phyloP scores from a whole-genome alignment of 2,888 invertebrate species.

The Idaea dimidiata region DNA sequence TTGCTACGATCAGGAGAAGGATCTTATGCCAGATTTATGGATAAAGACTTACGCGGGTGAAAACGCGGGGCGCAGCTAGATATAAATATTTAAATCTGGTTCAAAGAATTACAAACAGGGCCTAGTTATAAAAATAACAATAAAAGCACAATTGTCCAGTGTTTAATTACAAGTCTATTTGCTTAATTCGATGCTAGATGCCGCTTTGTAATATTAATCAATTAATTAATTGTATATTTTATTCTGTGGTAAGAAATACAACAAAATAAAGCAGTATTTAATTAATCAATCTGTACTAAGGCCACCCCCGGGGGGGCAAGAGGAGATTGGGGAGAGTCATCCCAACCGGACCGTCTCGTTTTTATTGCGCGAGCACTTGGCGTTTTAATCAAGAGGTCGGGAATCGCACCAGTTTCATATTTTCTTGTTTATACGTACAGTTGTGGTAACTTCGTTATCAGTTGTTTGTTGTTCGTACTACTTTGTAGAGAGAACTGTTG shows the following conservation, averaged over 20 bases:
- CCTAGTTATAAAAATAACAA: too few relatives aligned
- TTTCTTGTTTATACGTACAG: slow-evolving; percentile 3
- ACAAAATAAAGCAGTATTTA: not conserved
- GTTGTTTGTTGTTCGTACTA: not conserved
- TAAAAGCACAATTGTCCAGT: too few relatives aligned
- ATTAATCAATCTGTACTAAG: not conserved
- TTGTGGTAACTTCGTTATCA: slow-evolving; percentile 1
- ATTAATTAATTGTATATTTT: too few relatives aligned
- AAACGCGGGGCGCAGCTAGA: too few relatives aligned
- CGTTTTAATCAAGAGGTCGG: slow-evolving; percentile 5
- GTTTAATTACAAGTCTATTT: too few relatives aligned
- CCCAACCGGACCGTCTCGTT: not conserved
- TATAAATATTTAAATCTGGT: too few relatives aligned
- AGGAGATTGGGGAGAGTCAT: not conserved
- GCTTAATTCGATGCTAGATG: too few relatives aligned
- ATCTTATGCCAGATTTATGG: too few relatives aligned
- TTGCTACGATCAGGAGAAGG: too few relatives aligned
- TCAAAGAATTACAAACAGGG: too few relatives aligned
- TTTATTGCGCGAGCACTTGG: slow-evolving; percentile 5
- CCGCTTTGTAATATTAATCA: too few relatives aligned
- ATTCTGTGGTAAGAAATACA: not conserved
- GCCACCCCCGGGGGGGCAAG: not conserved
- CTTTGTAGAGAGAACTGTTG: not conserved
- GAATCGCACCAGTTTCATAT: slow-evolving; percentile 2
- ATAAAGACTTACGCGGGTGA: too few relatives aligned